Percentiles rank a stretch among this genome's conserved stretches.
Evolutionary conservation across 2,888 invertebrate species (phyloP).

Genomic region (Trichacis sp.): DNA sequence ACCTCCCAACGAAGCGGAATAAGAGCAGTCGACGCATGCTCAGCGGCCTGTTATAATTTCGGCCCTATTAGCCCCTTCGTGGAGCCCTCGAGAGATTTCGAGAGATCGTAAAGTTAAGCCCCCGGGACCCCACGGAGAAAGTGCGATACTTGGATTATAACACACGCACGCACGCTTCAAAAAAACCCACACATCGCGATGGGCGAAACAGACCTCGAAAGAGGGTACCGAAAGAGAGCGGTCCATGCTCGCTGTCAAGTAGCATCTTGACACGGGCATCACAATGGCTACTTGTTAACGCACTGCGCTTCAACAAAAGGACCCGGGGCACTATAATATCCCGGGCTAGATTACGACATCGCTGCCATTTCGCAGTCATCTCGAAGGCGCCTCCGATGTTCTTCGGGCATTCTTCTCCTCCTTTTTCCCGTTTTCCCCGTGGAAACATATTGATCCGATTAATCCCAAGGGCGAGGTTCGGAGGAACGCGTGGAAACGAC

Average conservation of each 20-base stretch:
- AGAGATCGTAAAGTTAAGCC: constrained; percentile 67
- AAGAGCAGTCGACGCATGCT: constrained; percentile 69
- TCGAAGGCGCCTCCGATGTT: too few relatives aligned
- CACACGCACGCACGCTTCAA: too few relatives aligned
- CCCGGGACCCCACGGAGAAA: constrained; percentile 56
- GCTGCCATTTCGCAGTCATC: not conserved
- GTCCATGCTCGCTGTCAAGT: too few relatives aligned
- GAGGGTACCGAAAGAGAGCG: too few relatives aligned
- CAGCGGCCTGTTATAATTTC: constrained; percentile 68
- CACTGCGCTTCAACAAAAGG: constrained; percentile 49
- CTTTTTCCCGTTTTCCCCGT: not conserved
- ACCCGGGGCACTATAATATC: not conserved
- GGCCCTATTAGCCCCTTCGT: constrained; percentile 62
- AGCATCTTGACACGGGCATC: constrained; percentile 63
- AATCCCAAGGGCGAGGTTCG: not conserved
- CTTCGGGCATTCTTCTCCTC: not conserved
- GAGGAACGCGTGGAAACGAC: too few relatives aligned
- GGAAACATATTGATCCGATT: not conserved
- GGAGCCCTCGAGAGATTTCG: constrained; percentile 58
- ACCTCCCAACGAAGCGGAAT: constrained; percentile 64
- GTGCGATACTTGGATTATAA: too few relatives aligned
- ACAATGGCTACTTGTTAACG: constrained; percentile 64
- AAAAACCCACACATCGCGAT: too few relatives aligned
- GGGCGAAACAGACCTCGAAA: too few relatives aligned
- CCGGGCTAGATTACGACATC: constrained; percentile 5